Evolutionary conservation across 2,797 vertebrate genomes (phyloP), one percentile per base, ranked within the genome.

Genomic region (Smutsia temminckii): DNA sequence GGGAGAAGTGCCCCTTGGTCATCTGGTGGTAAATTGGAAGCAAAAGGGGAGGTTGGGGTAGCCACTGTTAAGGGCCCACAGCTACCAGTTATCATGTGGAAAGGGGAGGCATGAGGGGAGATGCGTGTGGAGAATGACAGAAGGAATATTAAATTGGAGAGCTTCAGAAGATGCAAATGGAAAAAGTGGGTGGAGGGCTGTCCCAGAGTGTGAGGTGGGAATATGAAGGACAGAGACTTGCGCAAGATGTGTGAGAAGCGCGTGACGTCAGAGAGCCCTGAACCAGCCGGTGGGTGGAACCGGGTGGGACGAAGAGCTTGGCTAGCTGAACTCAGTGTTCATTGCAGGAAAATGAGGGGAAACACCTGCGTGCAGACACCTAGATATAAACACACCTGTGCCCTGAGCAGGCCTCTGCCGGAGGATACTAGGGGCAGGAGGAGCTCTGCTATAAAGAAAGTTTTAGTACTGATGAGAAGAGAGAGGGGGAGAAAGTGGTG

Each of bases 391-490:
- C 40, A 77, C 23, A 55, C 51, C 34, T 59, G 11, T 27, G 46
- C n/a, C 61, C 55, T 64, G 61, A 49, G 55, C 14, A 53, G 40
- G 23, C 64, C 23, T 63, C 63, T 1, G 9, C 77, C 64, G 37
- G 40, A 85, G 40, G 20, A 29, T 46, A 34, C 51, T 55, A 13
- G 80, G 16, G 13, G 69, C 9, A 2, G 3, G 6, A 5, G 10
- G 37, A 12, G 34, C 16, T n/a, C 32, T 59, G 51, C 71, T 14
- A 1, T 68, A 25, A 71, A 51, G 53, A 59, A 72, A 57, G 27
- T 85, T 37, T 57, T 71, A 69, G n/a, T 55, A 91, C 55, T 57
- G 37, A 49, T 13, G 59, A 86, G 63, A 71, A 49, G 34, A 81
- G 59, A n/a, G 16, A 18, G n/a, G 51, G 14, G 16, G n/a, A 13